phyloP scores from a whole-genome alignment of 2,113 vertebrate genomes.

The Struthidea cinerea region DNA sequence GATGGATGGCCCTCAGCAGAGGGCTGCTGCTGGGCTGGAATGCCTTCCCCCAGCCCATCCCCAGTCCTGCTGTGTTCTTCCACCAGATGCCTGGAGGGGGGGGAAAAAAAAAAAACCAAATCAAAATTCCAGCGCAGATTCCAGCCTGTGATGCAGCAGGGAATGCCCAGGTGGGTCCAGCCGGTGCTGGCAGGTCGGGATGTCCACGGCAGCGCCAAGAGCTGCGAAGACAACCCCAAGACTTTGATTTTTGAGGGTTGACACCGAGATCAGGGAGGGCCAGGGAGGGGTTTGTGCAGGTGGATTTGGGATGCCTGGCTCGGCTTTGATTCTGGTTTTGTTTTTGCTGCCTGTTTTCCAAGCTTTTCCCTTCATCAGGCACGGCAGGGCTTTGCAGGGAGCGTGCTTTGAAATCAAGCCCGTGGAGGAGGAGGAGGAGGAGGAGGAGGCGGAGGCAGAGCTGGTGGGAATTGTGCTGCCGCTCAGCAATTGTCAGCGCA shows the following conservation, averaged over 20 bases:
- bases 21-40: not conserved
- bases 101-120: not conserved
- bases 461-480: not conserved
- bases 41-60: not conserved
- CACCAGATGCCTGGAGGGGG: not conserved
- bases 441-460: conserved; percentile 14
- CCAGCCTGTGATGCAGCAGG: not conserved
- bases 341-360: not conserved
- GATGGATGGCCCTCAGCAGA: not conserved
- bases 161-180: not conserved
- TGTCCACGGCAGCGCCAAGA: not conserved
- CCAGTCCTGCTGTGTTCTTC: not conserved
- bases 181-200: not conserved
- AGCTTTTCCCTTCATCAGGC: not conserved
- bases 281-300: not conserved
- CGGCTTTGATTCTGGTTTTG: not conserved
- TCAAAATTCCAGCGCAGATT: not conserved
- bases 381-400: not conserved
- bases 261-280: not conserved
- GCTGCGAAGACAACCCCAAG: fast-evolving
- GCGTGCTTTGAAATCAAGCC: not conserved
- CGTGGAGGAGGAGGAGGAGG: conserved; percentile 19
- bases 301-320: not conserved
- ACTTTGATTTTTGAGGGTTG: fast-evolving
- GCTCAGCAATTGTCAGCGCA: not conserved